Evolutionary conservation across 2,113 vertebrate genomes (phyloP), one percentile per base, ranked within the genome.

Genomic region (Trichomycterus rosablanca): DNA sequence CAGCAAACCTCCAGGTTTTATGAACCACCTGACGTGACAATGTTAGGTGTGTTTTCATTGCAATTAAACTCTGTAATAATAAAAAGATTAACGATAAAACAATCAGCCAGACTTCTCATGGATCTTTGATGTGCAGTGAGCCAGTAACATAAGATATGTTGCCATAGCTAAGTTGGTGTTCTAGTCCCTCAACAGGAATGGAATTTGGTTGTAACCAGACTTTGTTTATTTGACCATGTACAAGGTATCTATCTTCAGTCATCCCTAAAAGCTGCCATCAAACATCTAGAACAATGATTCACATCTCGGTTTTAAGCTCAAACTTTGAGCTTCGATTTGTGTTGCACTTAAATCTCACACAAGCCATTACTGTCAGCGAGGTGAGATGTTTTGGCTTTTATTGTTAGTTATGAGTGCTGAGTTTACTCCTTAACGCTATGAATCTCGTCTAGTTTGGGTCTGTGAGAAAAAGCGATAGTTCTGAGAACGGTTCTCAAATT

Each of bases 341-440:
- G 23, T 43, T 54, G 53, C 45, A 46, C 55, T 56, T 66, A 71
- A 71, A 71, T 71, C 70, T 72, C 58, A 53, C 32, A 67, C 59
- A 72, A 66, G 55, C 64, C 59, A 72, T 67, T 67, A 63, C 58
- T 71, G 69, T 71, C 59, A 72, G 35, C 24, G 46, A 63, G 59
- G 64, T 52, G 63, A 71, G 69, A 71, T 71, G 63, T 71, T 67
- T 57, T 67, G 63, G 68, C 68, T 61, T 71, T 71, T 71, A 63
- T 60, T 71, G 55, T 61, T 71, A 71, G 68, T 71, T 71, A 66
- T 71, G 69, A 63, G 52, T 57, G 45, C 39, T 62, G 58, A 56
- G 59, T 63, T 71, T 63, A 63, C 51, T 71, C 69, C 63, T 71
- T 60, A 23, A 45, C 40, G 46, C 40, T 7, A 67, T 67, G 58